Base-by-base conservation (phyloP, 1,140 invertebrate species). In the Hermatobates lingyangjiaoensis region DNA sequence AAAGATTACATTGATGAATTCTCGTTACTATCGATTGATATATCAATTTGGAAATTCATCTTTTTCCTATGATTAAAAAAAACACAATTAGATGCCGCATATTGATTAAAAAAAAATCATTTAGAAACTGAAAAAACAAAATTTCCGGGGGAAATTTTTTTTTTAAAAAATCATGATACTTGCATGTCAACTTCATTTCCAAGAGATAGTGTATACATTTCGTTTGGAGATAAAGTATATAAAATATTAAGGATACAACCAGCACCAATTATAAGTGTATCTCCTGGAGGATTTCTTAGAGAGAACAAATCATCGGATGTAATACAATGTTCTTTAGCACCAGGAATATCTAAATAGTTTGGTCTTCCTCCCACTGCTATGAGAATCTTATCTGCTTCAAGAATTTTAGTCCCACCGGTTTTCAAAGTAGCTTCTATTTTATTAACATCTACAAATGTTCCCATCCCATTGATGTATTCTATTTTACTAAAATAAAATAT, bases 231-330 rank as follows among this genome's bases (percentile, higher is more conserved):
- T n/a, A n/a, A n/a, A n/a, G n/a, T n/a, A n/a, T n/a, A n/a, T n/a
- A n/a, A n/a, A 52, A 20, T 14, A 39, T 52, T 66, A 75, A 76
- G 74, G 73, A 78, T 77, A 82, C 80, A 96, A 61, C 88, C 89
- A 62, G 89, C 93, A 42, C 94, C 95, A 51, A 98, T 75, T 27
- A 93, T 75, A 7, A 97, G 71, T 0, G 94, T 98, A 67, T 93
- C 96, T 44, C 93, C 94, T 5, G 95, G 95, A 49, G 79, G 73
- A 46, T 80, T 74, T 0, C 76, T 64, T 53, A 97, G 70, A 58
- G 88, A 93, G 71, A 98, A 98, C 46, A 98, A 77, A 66, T 98
- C 95, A 69, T 98, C 95, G 66, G 91, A 96, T 42, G 83, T 91
- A 56, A 98, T 94, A 52, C 83, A 83, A 65, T 81, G 81, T 65